Base-by-base conservation (phyloP, 2,888 invertebrate species). In the Eristalis pertinax region DNA sequence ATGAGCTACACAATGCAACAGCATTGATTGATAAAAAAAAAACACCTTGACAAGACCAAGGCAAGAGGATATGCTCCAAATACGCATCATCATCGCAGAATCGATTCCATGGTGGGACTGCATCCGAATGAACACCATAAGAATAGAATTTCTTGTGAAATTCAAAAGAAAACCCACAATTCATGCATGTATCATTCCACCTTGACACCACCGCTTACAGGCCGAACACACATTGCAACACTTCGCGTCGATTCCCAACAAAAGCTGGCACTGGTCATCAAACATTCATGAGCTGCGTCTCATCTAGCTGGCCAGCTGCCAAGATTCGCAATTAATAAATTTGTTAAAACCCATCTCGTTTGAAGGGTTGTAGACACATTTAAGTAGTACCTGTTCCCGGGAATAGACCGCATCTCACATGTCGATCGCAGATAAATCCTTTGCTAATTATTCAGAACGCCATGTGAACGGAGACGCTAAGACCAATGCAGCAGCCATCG, bases 311-410 rank as follows among this genome's bases (percentile, higher is more conserved):
- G 19, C 19, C 50, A 19, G 8, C 19, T 19, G 50, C n/a, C 38
- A 13, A 13, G 19, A 7, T 50, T n/a, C 19, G 63, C 67, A 63
- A 73, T 77, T 73, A 81, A 85, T 73, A 77, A 85, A 85, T 85
- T 81, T 81, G 73, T 81, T 85, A 77, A 73, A 76, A 60, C 50
- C 22, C 81, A 81, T 85, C 82, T 64, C 68, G 77, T 73, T 77
- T 81, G 85, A 84, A 84, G 76, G 70, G 67, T 50, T 85, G 85
- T 77, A 85, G 76, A 77, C 68, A 85, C 82, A 85, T 81, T 85
- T 77, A 85, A 82, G 77, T 76, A 82, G 77, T 81, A 82, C 85
- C 81, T 81, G 86, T 70, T 67, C 67, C 67, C 24, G 64, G 62
- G 58, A 78, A 73, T 29, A 75, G 82, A 32, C 26, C 29, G 50